phyloP scores from a whole-genome alignment of 2,888 invertebrate genomes.

The Anodontia alba region DNA sequence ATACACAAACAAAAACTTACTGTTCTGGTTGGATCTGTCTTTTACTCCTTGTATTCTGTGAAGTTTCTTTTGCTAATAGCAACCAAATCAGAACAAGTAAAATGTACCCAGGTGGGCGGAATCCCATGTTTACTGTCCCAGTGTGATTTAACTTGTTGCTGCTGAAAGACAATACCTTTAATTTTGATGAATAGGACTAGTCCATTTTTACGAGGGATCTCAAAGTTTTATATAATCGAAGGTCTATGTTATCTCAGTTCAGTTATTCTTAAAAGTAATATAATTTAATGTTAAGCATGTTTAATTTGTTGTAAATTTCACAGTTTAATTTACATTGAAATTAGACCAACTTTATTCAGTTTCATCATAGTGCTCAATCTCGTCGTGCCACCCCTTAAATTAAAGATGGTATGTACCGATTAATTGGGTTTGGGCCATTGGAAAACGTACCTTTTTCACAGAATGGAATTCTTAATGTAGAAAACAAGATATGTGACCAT shows the following conservation, averaged over 20 bases:
- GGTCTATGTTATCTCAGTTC: no score
- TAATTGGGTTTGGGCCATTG: not conserved
- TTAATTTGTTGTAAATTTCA: no score
- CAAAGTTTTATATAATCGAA: not conserved
- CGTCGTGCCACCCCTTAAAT: not conserved
- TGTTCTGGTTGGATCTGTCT: conserved; percentile 72
- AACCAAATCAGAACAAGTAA: conserved; percentile 24
- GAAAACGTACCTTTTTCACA: not conserved
- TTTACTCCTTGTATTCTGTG: conserved; percentile 69
- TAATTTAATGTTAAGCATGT: no score
- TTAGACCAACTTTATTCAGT: no score
- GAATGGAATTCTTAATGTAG: no score
- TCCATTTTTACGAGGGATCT: no score
- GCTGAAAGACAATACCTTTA: not conserved
- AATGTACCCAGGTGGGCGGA: conserved; percentile 1
- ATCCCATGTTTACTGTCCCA: conserved; percentile 11
- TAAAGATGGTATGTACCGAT: not conserved
- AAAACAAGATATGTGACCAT: no score
- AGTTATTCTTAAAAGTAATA: no score
- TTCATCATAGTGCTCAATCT: no score
- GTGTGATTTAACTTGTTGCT: not conserved
- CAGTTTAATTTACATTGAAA: no score
- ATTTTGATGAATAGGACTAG: conserved; percentile 6
- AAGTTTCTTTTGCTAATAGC: conserved; percentile 41
- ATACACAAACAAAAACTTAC: no score